phyloP scores from a whole-genome alignment of 64 coral and sea anemone genomes.

The Cladopsammia gracilis region DNA sequence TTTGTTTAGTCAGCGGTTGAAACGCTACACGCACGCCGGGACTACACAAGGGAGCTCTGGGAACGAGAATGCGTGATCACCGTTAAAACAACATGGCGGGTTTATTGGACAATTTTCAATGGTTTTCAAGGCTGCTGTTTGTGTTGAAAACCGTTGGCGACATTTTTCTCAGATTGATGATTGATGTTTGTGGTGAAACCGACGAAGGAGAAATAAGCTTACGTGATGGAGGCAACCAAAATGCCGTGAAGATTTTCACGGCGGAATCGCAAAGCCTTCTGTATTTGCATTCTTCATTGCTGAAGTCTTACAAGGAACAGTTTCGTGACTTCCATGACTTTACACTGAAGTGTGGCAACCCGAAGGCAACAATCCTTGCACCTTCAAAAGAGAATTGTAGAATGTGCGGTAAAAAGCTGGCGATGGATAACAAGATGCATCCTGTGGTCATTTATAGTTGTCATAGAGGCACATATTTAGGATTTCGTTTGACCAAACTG shows the following conservation, averaged over 20 bases:
- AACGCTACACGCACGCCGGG: too few relatives aligned
- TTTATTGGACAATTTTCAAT: background rate
- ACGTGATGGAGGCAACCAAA: background rate
- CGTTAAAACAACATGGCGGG: slow-evolving; percentile 6
- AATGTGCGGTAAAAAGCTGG: slow-evolving; percentile 5
- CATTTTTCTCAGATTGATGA: background rate
- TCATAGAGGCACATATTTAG: slow-evolving; percentile 34
- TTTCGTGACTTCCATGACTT: slow-evolving; percentile 47
- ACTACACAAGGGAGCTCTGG: too few relatives aligned
- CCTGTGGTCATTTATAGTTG: slow-evolving; percentile 48
- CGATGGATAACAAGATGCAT: background rate
- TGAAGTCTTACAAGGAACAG: slow-evolving; percentile 8
- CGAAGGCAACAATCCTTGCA: slow-evolving; percentile 1
- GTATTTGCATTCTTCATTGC: background rate
- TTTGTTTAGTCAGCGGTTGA: too few relatives aligned
- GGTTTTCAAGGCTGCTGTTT: background rate
- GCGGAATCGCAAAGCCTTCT: background rate
- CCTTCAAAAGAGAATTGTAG: slow-evolving; percentile 11
- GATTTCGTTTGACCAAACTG: slow-evolving; percentile 23
- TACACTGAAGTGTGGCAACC: slow-evolving; percentile 28
- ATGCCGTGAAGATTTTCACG: background rate
- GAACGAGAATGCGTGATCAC: too few relatives aligned
- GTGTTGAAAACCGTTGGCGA: background rate
- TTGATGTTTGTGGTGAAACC: background rate
- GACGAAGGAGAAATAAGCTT: too few relatives aligned